Percentiles rank a stretch among this genome's conserved stretches.
These are phyloP conservation scores for Apis dorsata DNA, from an alignment of 1,140 invertebrate species.

Conservation along the genomic window DNA sequence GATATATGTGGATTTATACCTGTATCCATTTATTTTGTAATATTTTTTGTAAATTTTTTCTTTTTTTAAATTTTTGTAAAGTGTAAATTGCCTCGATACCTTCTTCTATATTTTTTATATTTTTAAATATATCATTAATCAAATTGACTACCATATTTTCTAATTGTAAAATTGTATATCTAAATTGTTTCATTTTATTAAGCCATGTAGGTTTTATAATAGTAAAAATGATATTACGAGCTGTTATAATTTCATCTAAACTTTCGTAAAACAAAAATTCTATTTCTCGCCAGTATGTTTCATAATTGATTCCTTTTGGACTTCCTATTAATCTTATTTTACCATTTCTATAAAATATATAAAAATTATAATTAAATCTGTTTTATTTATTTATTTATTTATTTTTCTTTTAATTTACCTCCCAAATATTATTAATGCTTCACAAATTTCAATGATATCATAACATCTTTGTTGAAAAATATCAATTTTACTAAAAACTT, in stretches of 20 bases:
- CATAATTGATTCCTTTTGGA: constrained; percentile 86
- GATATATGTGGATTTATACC: constrained; percentile 61
- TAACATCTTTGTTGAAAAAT: constrained; percentile 91
- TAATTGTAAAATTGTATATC: constrained; percentile 82
- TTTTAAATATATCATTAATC: constrained; percentile 85
- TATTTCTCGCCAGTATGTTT: constrained; percentile 78
- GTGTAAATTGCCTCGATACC: constrained; percentile 85
- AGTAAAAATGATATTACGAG: constrained; percentile 85
- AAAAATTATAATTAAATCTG: constrained; percentile 26
- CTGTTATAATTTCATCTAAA: constrained; percentile 82
- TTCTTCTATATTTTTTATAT: constrained; percentile 86
- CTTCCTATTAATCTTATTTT: constrained; percentile 84
- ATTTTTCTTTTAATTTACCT: constrained; percentile 76
- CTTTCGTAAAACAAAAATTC: constrained; percentile 86
- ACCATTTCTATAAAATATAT: constrained; percentile 77
- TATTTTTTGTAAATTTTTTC: constrained; percentile 82
- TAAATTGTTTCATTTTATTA: constrained; percentile 85
- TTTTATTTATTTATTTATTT: not conserved
- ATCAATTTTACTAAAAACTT: constrained; percentile 92
- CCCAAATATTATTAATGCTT: constrained; percentile 87
- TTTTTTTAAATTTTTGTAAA: constrained; percentile 85
- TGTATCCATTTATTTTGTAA: constrained; percentile 84
- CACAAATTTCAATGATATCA: constrained; percentile 91
- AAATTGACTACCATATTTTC: constrained; percentile 85
- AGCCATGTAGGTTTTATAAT: constrained; percentile 87